A percentile compares a stretch with the other conserved stretches of the same genome.
phyloP scores from a whole-genome alignment of 2,888 invertebrate genomes.

The Hirtodrosophila confusa region DNA sequence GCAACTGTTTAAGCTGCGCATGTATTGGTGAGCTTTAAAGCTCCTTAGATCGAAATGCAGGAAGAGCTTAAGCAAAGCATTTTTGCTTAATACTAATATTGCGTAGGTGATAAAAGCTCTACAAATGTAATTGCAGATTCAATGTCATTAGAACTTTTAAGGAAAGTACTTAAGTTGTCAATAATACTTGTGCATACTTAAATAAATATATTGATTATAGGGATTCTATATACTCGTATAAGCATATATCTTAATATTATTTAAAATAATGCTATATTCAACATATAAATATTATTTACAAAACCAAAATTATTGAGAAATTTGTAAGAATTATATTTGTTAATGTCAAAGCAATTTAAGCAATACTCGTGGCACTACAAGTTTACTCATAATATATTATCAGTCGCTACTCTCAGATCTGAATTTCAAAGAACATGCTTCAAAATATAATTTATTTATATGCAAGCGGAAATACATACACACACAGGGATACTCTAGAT shows the following conservation, averaged over 20 bases:
- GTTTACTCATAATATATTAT: not conserved
- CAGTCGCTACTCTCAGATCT: conserved; percentile 15
- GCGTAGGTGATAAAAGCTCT: conserved; percentile 3
- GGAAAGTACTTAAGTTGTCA: no score
- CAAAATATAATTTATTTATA: conserved; percentile 69
- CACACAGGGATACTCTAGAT: conserved; percentile 51
- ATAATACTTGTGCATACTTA: no score
- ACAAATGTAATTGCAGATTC: not conserved
- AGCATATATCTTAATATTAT: no score
- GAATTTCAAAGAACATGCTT: conserved; percentile 53
- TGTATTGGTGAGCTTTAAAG: conserved; percentile 5
- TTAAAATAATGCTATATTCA: no score
- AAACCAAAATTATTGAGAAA: conserved; percentile 9
- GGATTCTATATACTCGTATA: not conserved
- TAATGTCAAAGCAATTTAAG: conserved; percentile 39
- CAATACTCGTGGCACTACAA: not conserved
- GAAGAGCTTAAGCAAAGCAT: not conserved
- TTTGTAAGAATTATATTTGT: conserved; percentile 43
- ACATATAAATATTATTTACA: no score
- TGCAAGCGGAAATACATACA: conserved; percentile 45
- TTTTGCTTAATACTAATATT: not conserved
- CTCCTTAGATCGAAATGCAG: not conserved
- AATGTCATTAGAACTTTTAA: not conserved
- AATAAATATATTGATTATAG: no score
- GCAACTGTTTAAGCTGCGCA: not conserved